Base-by-base conservation (phyloP, 2,797 vertebrate genomes). In the Austrolebias charrua region DNA sequence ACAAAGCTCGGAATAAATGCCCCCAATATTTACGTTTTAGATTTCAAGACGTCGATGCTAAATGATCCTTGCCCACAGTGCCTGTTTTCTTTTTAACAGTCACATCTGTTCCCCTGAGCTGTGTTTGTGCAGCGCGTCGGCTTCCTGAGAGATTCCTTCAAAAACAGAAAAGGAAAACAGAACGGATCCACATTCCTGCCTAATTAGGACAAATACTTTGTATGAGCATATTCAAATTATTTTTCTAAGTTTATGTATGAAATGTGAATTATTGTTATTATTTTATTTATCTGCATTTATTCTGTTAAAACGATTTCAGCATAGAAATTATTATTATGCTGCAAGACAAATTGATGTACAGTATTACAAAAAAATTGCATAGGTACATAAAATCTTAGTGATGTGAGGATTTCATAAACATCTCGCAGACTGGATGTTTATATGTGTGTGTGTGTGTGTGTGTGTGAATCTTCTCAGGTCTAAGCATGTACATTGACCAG, bases 1-100 rank as follows among this genome's bases (percentile, higher is more conserved):
- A 9, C 35, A 38, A 38, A 38, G 35, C 35, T 38, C 12, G 35
- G 10, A 38, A 38, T 52, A 40, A 10, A 89, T 89, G 87, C 90
- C 85, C 79, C 71, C 87, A 91, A 92, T 93, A 94, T 94, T 94
- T 94, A 92, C 89, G 81, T 84, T 85, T 85, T 83, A 82, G 81
- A 87, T 89, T 88, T 88, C 81, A 91, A 84, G 90, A 92, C 89
- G 85, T 89, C 72, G 76, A 80, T 57, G 83, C 89, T 94, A 93
- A 94, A 93, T 92, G 90, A 93, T 91, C 87, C 91, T 87, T 92
- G 80, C 79, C 86, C 79, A 76, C 75, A 78, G 78, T 58, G 79
- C 78, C 79, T 86, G 82, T 79, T 88, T 80, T 87, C 79, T 75
- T 83, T 83, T 80, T 80, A 84, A 79, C 86, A 73, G 75, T 85